Percentiles rank a stretch among this genome's conserved stretches.
phyloP scores from a whole-genome alignment of 2,797 vertebrate species.

The Xenentodon cancila region DNA sequence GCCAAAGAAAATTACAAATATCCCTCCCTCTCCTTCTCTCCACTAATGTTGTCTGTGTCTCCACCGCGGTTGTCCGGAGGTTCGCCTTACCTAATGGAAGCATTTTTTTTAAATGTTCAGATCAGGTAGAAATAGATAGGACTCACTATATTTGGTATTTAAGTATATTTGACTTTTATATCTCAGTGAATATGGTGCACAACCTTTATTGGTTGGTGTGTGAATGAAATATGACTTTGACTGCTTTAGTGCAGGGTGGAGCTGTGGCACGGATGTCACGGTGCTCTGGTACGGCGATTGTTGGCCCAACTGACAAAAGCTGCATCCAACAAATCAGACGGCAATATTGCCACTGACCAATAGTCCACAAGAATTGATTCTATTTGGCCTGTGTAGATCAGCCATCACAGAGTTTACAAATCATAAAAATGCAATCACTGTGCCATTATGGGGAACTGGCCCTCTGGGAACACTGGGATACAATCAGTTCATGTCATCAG shows the following conservation, averaged over 20 bases:
- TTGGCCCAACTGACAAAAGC: conserved; percentile 33
- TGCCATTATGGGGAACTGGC: conserved; percentile 32
- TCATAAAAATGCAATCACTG: conserved; percentile 57
- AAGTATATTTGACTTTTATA: too few species aligned
- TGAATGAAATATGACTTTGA: too few species aligned
- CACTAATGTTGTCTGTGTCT: too few species aligned
- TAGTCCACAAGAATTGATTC: conserved; percentile 23
- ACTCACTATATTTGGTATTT: too few species aligned
- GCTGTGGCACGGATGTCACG: conserved; percentile 6
- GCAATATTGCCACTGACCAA: conserved; percentile 38
- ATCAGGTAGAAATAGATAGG: too few species aligned
- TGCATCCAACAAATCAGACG: conserved; percentile 37
- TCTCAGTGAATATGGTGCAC: too few species aligned
- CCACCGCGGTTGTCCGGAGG: too few species aligned
- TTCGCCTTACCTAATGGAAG: too few species aligned
- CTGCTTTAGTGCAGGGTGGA: background rate
- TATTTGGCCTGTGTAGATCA: conserved; percentile 53
- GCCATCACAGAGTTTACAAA: conserved; percentile 48
- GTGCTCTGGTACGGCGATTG: conserved; percentile 1
- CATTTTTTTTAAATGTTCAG: too few species aligned
- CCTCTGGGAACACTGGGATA: conserved; percentile 59
- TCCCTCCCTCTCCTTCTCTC: too few species aligned
- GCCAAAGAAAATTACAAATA: conserved; percentile 25
- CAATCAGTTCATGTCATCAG: conserved; percentile 66
- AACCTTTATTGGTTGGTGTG: too few species aligned